A percentile compares a stretch with the other conserved stretches of the same genome.
These are phyloP conservation scores for Prietella phreatophila DNA, from an alignment of 2,113 vertebrate species.

Conservation along the genomic window DNA sequence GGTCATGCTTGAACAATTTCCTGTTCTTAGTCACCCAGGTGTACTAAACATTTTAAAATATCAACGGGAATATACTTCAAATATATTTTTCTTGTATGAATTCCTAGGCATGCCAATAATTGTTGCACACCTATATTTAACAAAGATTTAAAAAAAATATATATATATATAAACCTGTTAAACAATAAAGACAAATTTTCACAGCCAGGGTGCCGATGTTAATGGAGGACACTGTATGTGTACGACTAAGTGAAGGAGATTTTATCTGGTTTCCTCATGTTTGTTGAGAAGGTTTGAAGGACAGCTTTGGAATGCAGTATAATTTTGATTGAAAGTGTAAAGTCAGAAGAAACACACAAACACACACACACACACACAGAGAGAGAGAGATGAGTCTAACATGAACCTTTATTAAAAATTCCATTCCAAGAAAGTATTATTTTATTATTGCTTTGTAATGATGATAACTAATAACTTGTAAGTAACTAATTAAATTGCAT, in stretches of 20 bases:
- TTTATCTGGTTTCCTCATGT: constrained; percentile 27
- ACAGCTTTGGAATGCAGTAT: background rate
- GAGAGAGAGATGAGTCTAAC: background rate
- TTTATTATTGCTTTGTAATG: background rate
- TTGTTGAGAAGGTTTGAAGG: constrained; percentile 4
- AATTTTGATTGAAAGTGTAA: background rate
- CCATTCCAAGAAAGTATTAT: background rate
- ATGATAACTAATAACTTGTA: background rate
- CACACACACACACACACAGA: background rate
- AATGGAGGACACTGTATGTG: no score
- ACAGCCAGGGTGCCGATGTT: no score
- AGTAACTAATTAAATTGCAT: background rate
- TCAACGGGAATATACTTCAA: no score
- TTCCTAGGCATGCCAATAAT: no score
- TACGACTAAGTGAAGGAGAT: background rate
- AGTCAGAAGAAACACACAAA: background rate
- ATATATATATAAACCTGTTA: no score
- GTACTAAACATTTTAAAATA: no score
- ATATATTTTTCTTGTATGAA: no score
- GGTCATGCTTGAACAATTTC: no score
- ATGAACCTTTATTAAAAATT: background rate
- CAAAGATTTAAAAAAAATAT: no score
- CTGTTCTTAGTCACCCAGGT: no score
- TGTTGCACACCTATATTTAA: no score
- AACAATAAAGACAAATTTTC: no score